phyloP scores from a whole-genome alignment of 2,888 invertebrate species.

The Oxystoma pomonae region DNA sequence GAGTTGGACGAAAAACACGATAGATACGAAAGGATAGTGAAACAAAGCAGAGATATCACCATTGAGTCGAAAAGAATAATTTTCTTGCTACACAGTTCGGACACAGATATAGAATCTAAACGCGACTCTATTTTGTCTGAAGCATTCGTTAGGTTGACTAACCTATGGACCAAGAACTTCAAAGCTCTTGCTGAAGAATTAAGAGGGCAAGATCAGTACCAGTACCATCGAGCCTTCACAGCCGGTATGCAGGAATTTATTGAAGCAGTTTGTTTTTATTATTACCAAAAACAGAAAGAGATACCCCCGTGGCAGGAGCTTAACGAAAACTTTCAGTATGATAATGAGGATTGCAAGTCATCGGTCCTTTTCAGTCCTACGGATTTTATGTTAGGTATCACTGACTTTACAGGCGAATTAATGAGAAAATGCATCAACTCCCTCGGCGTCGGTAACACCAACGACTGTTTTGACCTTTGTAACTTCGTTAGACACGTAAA shows the following conservation, averaged over 20 bases:
- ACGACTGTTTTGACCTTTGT: constrained; percentile 67
- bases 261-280: constrained; percentile 78
- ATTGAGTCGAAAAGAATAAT: constrained; percentile 89
- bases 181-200: constrained; percentile 70
- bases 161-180: constrained; percentile 58
- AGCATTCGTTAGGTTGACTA: constrained; percentile 63
- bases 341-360: constrained; percentile 26
- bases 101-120: constrained; percentile 53
- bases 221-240: constrained; percentile 64
- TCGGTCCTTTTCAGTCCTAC: constrained; percentile 45
- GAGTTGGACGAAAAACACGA: constrained; percentile 78
- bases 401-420: constrained; percentile 85
- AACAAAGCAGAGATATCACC: constrained; percentile 77
- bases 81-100: constrained; percentile 75
- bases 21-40: constrained; percentile 76
- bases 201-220: constrained; percentile 64
- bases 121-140: constrained; percentile 54
- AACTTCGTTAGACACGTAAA: constrained; percentile 66
- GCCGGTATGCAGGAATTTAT: constrained; percentile 75
- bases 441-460: constrained; percentile 69
- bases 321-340: constrained; percentile 35
- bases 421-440: constrained; percentile 87
- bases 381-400: constrained; percentile 72
- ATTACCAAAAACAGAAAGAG: constrained; percentile 58
- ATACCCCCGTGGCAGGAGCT: constrained; percentile 55